Conservation (phyloP, 2,797 vertebrate genomes). For the Dallia pectoralis region DNA sequence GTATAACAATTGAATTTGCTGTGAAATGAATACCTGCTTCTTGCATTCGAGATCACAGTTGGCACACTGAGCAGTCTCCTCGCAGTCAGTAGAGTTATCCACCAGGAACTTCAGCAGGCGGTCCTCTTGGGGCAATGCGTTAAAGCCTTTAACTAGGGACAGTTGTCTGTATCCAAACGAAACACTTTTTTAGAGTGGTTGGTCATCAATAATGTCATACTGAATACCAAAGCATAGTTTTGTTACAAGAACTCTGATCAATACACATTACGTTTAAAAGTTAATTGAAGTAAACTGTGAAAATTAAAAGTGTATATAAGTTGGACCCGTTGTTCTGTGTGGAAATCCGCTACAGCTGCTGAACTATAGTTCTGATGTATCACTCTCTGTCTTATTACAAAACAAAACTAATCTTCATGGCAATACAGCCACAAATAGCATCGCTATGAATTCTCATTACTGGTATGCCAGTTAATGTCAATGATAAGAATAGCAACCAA, state of each 20-base stretch:
- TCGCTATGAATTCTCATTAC: constrained; percentile 14
- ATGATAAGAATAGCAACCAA: constrained; percentile 27
- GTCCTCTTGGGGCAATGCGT: constrained; percentile 77
- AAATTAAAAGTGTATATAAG: not conserved
- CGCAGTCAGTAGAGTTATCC: constrained; percentile 74
- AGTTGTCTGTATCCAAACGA: constrained; percentile 67
- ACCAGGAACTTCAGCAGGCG: constrained; percentile 83
- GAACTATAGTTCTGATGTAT: constrained; percentile 6
- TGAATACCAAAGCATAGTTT: too few species aligned
- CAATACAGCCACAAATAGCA: constrained; percentile 21
- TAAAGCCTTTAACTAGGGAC: constrained; percentile 79
- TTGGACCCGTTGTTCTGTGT: not conserved
- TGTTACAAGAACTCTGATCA: not conserved
- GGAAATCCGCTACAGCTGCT: constrained; percentile 3
- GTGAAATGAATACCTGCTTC: constrained; percentile 67
- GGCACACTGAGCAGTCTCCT: constrained; percentile 75
- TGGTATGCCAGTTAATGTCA: not conserved
- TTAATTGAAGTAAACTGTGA: not conserved
- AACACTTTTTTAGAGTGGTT: not conserved
- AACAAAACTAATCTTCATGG: not conserved
- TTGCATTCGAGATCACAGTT: constrained; percentile 79
- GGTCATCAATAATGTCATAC: too few species aligned
- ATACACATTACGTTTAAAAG: not conserved
- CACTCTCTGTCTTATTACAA: constrained; percentile 4
- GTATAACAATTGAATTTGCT: not conserved